Conservation (phyloP, 2,888 invertebrate species). For the Drosophila anceps region DNA sequence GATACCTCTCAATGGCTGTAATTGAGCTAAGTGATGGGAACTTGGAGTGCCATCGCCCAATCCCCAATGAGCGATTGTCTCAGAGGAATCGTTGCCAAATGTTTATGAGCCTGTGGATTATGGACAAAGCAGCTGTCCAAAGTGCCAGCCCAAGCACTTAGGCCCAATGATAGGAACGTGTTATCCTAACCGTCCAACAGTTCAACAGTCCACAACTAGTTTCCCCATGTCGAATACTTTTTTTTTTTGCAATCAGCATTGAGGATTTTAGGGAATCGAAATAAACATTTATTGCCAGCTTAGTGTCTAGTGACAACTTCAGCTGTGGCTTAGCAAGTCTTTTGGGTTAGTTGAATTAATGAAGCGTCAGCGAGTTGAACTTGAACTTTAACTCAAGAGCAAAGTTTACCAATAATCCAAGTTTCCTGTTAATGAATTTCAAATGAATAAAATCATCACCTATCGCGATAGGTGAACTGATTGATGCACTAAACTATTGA, state of each 20-base stretch:
- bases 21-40: constrained; percentile 44
- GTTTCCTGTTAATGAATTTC: neutral
- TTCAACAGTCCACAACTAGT: neutral
- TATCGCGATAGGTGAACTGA: neutral
- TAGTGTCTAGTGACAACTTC: neutral
- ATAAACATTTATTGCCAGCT: constrained; percentile 10
- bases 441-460: neutral
- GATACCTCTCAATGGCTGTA: constrained; percentile 23
- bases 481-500: neutral
- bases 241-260: constrained; percentile 6
- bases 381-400: neutral
- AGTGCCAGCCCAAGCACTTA: constrained; percentile 43
- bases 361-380: neutral
- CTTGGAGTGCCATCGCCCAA: constrained; percentile 3
- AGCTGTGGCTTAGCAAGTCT: neutral
- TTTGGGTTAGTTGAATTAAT: constrained; percentile 21
- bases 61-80: constrained; percentile 49
- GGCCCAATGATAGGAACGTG: constrained; percentile 48
- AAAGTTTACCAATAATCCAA: neutral
- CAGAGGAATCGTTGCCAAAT: constrained; percentile 32
- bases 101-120: constrained; percentile 43
- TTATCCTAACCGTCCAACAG: constrained; percentile 16
- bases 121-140: constrained; percentile 16
- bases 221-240: neutral
- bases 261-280: constrained; percentile 4